phyloP scores from a whole-genome alignment of 2,888 invertebrate genomes.

The Drosophila lacicola region DNA sequence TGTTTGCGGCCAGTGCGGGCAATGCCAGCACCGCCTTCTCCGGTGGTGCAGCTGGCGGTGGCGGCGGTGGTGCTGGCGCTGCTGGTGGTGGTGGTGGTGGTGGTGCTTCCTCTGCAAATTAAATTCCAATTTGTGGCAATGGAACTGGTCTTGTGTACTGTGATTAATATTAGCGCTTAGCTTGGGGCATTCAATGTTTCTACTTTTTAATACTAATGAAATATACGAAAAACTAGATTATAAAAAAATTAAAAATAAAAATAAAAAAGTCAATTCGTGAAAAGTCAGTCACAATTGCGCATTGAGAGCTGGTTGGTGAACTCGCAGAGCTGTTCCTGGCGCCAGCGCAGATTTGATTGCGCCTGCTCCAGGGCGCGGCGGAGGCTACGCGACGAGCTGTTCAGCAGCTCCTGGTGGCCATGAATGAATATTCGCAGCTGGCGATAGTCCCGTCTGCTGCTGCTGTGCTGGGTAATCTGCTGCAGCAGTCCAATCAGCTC shows the following conservation, averaged over 20 bases:
- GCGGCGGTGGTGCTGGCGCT: constrained; percentile 6
- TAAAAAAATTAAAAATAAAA: constrained; percentile 2
- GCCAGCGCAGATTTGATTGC: constrained; percentile 91
- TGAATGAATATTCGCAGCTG: constrained; percentile 86
- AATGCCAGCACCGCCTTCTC: constrained; percentile 76
- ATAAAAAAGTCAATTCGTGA: not conserved
- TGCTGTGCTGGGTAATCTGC: constrained; percentile 85
- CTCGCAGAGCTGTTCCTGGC: constrained; percentile 85
- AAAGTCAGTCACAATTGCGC: constrained; percentile 23
- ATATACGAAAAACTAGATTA: constrained; percentile 26
- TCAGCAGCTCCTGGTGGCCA: constrained; percentile 87
- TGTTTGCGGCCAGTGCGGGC: constrained; percentile 82
- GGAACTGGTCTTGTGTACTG: constrained; percentile 51
- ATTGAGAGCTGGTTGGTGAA: constrained; percentile 13
- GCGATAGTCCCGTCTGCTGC: constrained; percentile 83
- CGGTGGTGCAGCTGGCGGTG: constrained; percentile 62
- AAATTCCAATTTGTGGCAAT: constrained; percentile 4
- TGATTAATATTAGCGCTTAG: constrained; percentile 64
- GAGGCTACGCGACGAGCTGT: constrained; percentile 88
- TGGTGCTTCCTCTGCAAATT: constrained; percentile 16
- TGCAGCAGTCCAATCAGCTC: constrained; percentile 85
- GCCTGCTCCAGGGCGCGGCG: constrained; percentile 90
- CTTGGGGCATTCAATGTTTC: constrained; percentile 20
- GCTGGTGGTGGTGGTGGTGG: constrained; percentile 5
- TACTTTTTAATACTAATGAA: constrained; percentile 38